Conservation (phyloP, 2,888 invertebrate species). For the Celastrina argiolus region DNA sequence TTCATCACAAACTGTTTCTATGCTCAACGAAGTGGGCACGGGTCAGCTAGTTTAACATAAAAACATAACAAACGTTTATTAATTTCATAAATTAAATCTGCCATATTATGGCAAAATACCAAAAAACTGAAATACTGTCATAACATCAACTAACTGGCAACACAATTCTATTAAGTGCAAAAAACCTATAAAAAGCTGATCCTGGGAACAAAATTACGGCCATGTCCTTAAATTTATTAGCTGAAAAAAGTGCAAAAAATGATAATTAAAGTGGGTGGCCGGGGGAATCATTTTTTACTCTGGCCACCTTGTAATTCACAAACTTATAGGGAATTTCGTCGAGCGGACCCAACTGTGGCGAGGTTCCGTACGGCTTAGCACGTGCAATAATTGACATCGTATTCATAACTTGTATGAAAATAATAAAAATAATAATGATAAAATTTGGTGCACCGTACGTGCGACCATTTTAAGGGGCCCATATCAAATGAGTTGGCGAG, state of each 20-base stretch:
- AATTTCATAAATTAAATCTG: background rate
- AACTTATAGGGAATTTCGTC: slow-evolving; percentile 52
- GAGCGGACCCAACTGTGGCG: background rate
- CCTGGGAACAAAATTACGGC: slow-evolving; percentile 4
- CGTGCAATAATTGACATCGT: no score
- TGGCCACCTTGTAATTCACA: slow-evolving; percentile 75
- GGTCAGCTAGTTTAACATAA: no score
- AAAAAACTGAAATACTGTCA: slow-evolving; percentile 1
- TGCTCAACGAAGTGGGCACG: no score
- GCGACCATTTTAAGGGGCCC: no score
- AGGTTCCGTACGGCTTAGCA: background rate
- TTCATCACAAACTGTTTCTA: no score
- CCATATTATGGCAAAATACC: background rate
- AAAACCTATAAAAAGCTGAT: slow-evolving; percentile 12
- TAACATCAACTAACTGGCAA: background rate
- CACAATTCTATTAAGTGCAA: slow-evolving; percentile 17
- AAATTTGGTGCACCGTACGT: no score
- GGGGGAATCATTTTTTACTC: slow-evolving; percentile 71
- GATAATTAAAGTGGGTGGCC: slow-evolving; percentile 71
- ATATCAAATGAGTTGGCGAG: no score
- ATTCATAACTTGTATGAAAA: no score
- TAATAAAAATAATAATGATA: no score
- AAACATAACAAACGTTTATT: no score
- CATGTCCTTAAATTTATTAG: slow-evolving; percentile 59
- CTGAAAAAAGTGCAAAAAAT: slow-evolving; percentile 75